phyloP scores from a whole-genome alignment of 2,113 vertebrate genomes.

The Machaerirhynchus nigripectus region DNA sequence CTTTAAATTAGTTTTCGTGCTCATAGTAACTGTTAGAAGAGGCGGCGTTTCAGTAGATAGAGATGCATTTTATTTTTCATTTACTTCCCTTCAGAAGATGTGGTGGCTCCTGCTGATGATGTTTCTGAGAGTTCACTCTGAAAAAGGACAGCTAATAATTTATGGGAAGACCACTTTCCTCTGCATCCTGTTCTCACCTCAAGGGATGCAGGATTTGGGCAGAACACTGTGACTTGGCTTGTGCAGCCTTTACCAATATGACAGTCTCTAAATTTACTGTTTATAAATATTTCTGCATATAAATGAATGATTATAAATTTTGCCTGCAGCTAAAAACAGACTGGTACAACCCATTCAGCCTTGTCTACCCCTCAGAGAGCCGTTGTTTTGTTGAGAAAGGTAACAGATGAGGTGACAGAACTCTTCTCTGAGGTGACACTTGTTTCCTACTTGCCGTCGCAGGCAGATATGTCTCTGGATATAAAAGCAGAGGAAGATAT shows the following conservation, averaged over 20 bases:
- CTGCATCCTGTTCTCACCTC: neutral
- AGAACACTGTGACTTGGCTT: neutral
- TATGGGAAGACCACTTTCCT: neutral
- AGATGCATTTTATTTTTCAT: neutral
- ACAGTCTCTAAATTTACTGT: neutral
- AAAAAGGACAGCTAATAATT: neutral
- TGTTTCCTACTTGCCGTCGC: neutral
- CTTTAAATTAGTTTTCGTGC: neutral
- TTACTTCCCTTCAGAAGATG: neutral
- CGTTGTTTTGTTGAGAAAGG: neutral
- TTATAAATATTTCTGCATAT: conserved; percentile 45
- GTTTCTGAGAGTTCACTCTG: neutral
- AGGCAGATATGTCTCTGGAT: neutral
- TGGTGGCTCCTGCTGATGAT: neutral
- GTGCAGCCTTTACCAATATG: neutral
- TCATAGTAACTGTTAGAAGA: neutral
- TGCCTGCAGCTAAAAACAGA: neutral
- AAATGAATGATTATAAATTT: conserved; percentile 25
- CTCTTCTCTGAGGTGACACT: neutral
- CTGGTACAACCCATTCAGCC: neutral
- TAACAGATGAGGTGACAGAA: conserved; percentile 6
- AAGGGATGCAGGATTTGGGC: neutral
- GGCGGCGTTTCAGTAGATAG: neutral
- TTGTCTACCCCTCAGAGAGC: neutral
- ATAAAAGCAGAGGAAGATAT: neutral